phyloP scores from a whole-genome alignment of 2,888 invertebrate genomes.

The Hirtodrosophila duncani region DNA sequence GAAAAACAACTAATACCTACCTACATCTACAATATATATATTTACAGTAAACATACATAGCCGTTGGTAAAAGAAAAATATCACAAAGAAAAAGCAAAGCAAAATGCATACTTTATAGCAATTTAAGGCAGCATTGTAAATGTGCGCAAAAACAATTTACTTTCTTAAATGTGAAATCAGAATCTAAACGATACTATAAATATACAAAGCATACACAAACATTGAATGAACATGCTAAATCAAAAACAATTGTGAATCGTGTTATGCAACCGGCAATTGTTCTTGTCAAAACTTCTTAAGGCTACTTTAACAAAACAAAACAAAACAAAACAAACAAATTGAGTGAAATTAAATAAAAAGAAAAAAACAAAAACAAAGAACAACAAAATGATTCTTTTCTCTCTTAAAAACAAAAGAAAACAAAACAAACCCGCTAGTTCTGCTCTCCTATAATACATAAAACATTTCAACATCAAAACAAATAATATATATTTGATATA shows the following conservation, averaged over 20 bases:
- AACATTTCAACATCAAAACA: slow-evolving; percentile 7
- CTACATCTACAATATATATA: too few relatives aligned
- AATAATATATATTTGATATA: slow-evolving; percentile 5
- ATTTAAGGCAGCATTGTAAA: slow-evolving; percentile 68
- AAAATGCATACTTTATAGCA: slow-evolving; percentile 55
- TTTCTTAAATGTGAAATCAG: slow-evolving; percentile 38
- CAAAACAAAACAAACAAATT: slow-evolving; percentile 20
- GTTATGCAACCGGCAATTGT: slow-evolving; percentile 21
- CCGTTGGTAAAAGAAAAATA: slow-evolving; percentile 1
- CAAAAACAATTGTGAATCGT: slow-evolving; percentile 7
- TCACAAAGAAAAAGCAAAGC: background rate
- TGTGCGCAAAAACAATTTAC: slow-evolving; percentile 64
- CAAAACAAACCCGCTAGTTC: too few relatives aligned
- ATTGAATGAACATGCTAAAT: slow-evolving; percentile 17
- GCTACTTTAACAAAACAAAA: slow-evolving; percentile 21
- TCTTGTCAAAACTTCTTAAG: slow-evolving; percentile 36
- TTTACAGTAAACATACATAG: slow-evolving; percentile 2
- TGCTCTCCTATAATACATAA: background rate
- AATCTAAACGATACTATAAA: slow-evolving; percentile 12
- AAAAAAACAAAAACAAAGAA: slow-evolving; percentile 20
- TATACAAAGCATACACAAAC: slow-evolving; percentile 11
- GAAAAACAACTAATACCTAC: slow-evolving; percentile 17
- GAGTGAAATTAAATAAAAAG: slow-evolving; percentile 31
- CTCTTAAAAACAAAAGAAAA: slow-evolving; percentile 27
- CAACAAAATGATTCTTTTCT: slow-evolving; percentile 60